Evolutionary conservation across 2,113 vertebrate genomes (phyloP), one percentile per base, ranked within the genome.

Genomic region (Laterallus jamaicensis): DNA sequence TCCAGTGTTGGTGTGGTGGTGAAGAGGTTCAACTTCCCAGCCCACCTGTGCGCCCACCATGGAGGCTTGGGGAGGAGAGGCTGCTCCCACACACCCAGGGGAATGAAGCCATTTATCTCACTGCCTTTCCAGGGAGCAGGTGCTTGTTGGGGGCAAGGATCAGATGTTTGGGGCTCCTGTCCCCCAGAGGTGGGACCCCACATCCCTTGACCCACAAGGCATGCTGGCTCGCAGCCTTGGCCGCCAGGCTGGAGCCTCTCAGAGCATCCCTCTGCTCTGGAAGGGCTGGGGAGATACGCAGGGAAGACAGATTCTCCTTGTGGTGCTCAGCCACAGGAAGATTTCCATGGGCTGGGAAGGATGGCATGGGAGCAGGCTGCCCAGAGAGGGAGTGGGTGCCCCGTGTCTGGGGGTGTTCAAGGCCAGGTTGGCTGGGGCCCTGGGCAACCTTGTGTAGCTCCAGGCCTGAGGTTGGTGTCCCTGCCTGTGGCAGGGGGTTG

Each of bases 1-100:
- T 6, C 17, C 7, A 19, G 40, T 0, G 2, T 11, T 0, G 1
- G 25, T 8, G 29, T 4, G 1, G 35, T 7, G 52, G 22, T 21
- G 59, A 50, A 58, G 76, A 62, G 8, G 55, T 68, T 35, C 2
- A 2, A 16, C 52, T 49, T 21, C 28, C 10, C 28, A 35, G 24
- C 66, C n/a, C 21, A 21, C 19, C 52, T 12, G 52, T 1, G 5
- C n/a, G 50, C n/a, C 20, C 16, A 11, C 50, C 0, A 1, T 0
- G 1, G 58, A n/a, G 35, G 12, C 35, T 9, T 37, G 31, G 37
- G 76, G 35, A 37, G 42, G 21, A 59, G 44, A n/a, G 6, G 24
- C 71, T 67, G 42, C 16, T 47, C 35, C 68, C 39, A 47, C 50
- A 2, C 1, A 1, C 3, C 19, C 37, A 0, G 2, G 10, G 15